Conservation (phyloP, 2,797 vertebrate genomes). For the Sebastes diaconus region DNA sequence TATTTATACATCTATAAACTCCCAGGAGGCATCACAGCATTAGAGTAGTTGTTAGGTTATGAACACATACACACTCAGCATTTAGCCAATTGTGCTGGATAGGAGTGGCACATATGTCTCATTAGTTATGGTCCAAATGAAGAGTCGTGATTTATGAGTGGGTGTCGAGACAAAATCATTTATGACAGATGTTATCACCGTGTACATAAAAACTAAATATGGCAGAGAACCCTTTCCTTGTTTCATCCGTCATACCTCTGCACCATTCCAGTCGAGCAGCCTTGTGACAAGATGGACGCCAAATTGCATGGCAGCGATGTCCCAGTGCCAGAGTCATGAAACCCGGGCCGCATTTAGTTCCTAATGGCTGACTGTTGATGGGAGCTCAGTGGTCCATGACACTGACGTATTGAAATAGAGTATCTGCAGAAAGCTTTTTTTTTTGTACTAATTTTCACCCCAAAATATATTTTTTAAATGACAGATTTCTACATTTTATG, state of each 20-base stretch:
- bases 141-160: conserved; percentile 4
- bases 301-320: not conserved
- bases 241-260: conserved; percentile 3
- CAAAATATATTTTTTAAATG: too few relatives aligned
- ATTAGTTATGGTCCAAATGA: conserved; percentile 3
- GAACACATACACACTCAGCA: not conserved
- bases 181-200: conserved; percentile 8
- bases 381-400: not conserved
- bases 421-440: too few relatives aligned
- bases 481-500: not conserved
- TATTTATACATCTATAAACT: not conserved
- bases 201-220: not conserved
- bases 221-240: not conserved
- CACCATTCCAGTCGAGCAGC: not conserved
- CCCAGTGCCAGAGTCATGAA: not conserved
- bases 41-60: not conserved
- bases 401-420: too few relatives aligned
- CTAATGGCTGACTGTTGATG: not conserved
- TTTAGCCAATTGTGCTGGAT: not conserved
- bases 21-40: not conserved
- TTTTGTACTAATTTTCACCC: too few relatives aligned
- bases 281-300: conserved; percentile 4
- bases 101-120: conserved; percentile 6
- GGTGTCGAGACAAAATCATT: conserved; percentile 5
- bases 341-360: not conserved